Evolutionary conservation across 2,113 vertebrate genomes (phyloP), one percentile per base, ranked within the genome.

Genomic region (Tupaia chinensis): DNA sequence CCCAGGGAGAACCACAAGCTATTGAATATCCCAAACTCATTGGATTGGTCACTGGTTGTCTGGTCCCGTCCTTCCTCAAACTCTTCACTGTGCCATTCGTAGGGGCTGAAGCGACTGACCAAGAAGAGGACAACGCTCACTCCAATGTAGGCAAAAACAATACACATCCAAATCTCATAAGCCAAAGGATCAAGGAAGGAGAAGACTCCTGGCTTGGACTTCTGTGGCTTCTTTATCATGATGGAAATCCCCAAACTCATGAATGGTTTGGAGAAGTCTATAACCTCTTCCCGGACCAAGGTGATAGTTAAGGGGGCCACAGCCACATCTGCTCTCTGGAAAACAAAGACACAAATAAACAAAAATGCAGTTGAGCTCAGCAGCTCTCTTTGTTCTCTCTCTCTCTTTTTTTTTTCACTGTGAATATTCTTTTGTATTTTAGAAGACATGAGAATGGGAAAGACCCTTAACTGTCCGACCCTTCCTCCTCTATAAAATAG

Each of bases 101-200:
- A 99, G 0, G 99, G 99, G 97, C 99, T 99, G 99, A 99, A 99
- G 84, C 99, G 99, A 93, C 99, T 99, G 97, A 99, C 99, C 77
- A 99, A 98, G 98, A 99, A 99, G 81, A 99, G 99, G 34, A 99
- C 99, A 1, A 99, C 99, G 0, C 99, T 99, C 95, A 99, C 99
- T 81, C 99, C 99, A 23, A 99, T 99, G 99, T 99, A 99, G 98
- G 99, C 99, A 70, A 99, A 99, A 72, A 99, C 99, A 1, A 99
- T 99, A 98, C 99, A 99, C 99, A 99, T 99, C 99, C 99, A 99
- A 96, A 99, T 99, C 98, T 99, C 99, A 0, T 99, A 99, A 61
- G 99, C 99, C 98, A 99, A 98, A 1, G 99, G 99, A 98, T 99
- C 99, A 97, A 99, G 98, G 98, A 99, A 99, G 68, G 99, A 99